Base-by-base conservation (phyloP, 1,140 invertebrate genomes). In the Nephotettix cincticeps region DNA sequence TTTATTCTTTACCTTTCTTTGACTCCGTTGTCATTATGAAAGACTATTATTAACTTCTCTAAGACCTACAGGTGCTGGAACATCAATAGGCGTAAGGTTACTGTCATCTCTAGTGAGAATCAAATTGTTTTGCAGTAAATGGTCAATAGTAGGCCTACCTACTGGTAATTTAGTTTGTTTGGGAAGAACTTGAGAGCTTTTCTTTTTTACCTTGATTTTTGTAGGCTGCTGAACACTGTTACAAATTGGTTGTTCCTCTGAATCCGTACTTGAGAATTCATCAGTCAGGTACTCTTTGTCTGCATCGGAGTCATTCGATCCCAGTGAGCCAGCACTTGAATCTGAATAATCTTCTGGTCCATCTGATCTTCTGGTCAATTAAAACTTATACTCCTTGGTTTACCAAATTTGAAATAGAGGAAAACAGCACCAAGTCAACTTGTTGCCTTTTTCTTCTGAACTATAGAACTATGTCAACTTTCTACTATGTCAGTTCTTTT, bases 301-400 rank as follows among this genome's bases (percentile, higher is more conserved):
- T 36, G 32, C 32, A 14, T 36, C 32, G 4, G 32, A 36, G 32
- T 36, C 32, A 21, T 51, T 11, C 6, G 19, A 21, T 21, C 21
- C 47, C n/a, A 51, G 47, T 51, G 47, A 51, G 47, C 47, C 19
- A 9, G n/a, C 6, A 51, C 47, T 51, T 51, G 47, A 21, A 21
- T 51, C 47, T n/a, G 21, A 51, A 51, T 51, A n/a, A 4, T 21
- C 47, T 19, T 4, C 47, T 51, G 47, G 21, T 2, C 21, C 21
- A 19, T 51, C 47, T 51, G 47, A 51, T 11, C 56, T 25, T 25
- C 19, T 25, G 4, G 56, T 61, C 25, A 61, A 11, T 6, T 25
- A 61, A 11, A 61, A 61, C 56, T 61, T 61, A 14, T 61, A 25
- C 56, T 61, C 56, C 56, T 61, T 27, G 56, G 21, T 61, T 27